Conservation (phyloP, 1,140 invertebrate genomes). For the Drosophila santomea region DNA sequence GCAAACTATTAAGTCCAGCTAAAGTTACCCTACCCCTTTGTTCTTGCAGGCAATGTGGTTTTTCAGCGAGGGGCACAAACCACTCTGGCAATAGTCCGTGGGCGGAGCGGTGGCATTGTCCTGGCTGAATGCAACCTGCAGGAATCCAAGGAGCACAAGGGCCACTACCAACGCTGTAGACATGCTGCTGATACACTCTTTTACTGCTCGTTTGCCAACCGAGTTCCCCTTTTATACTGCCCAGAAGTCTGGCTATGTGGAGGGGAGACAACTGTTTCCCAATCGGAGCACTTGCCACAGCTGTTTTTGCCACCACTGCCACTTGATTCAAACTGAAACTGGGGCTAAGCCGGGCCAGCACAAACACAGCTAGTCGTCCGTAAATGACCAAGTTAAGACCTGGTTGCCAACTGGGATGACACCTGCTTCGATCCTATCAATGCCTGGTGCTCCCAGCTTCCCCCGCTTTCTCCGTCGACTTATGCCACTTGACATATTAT, state of each 20-base stretch:
- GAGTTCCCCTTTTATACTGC: slow-evolving; percentile 51
- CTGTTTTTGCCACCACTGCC: slow-evolving; percentile 37
- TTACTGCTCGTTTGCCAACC: slow-evolving; percentile 35
- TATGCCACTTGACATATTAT: slow-evolving; percentile 59
- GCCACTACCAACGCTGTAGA: background rate
- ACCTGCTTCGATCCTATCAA: slow-evolving; percentile 64
- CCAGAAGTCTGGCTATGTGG: slow-evolving; percentile 1
- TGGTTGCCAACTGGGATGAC: slow-evolving; percentile 57
- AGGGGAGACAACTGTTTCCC: slow-evolving; percentile 63
- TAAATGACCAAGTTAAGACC: slow-evolving; percentile 2
- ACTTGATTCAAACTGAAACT: slow-evolving; percentile 28
- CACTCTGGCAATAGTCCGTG: slow-evolving; percentile 49
- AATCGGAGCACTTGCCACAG: slow-evolving; percentile 46
- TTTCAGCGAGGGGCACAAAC: slow-evolving; percentile 36
- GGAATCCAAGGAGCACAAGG: slow-evolving; percentile 11
- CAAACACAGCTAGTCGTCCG: slow-evolving; percentile 35
- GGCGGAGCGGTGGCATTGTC: slow-evolving; percentile 1
- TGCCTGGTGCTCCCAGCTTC: slow-evolving; percentile 54
- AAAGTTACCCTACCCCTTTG: slow-evolving; percentile 48
- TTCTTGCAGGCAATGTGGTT: slow-evolving; percentile 63
- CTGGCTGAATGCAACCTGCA: slow-evolving; percentile 2
- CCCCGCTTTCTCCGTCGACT: slow-evolving; percentile 12
- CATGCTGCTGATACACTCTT: slow-evolving; percentile 17
- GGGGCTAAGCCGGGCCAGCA: slow-evolving; percentile 38
- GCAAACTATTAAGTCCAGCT: background rate